Conservation (phyloP, 1,140 invertebrate species). For the Brachystomella parvula region DNA sequence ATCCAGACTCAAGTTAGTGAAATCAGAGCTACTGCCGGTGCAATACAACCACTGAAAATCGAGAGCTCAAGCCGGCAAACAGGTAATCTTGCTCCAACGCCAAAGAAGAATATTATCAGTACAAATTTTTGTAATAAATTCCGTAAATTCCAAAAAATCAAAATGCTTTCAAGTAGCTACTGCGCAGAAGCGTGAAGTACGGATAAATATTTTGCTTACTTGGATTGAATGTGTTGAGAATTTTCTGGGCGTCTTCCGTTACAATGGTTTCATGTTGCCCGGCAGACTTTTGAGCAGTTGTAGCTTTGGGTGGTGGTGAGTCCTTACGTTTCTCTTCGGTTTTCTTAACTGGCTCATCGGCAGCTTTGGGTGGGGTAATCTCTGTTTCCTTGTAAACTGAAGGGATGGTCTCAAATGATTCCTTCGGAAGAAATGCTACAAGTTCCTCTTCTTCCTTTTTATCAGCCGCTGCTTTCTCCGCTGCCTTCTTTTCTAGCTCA, state of each 20-base stretch:
- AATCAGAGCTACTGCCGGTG: too few relatives aligned
- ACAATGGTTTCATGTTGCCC: conserved; percentile 10
- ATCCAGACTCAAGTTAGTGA: too few relatives aligned
- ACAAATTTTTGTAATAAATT: too few relatives aligned
- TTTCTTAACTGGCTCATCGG: not conserved
- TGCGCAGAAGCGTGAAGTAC: too few relatives aligned
- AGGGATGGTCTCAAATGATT: conserved; percentile 9
- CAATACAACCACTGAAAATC: too few relatives aligned
- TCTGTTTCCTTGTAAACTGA: not conserved
- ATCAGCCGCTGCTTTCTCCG: not conserved
- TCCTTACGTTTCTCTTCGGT: not conserved
- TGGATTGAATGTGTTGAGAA: conserved; percentile 36
- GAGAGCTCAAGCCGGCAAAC: too few relatives aligned
- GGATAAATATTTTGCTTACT: conserved; percentile 32
- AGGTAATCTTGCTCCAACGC: too few relatives aligned
- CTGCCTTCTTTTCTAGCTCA: not conserved
- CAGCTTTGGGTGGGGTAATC: not conserved
- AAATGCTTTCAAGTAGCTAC: too few relatives aligned
- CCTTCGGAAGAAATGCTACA: conserved; percentile 5
- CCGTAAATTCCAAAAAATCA: too few relatives aligned
- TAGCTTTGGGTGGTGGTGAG: not conserved
- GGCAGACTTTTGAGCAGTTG: not conserved
- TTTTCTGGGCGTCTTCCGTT: conserved; percentile 26
- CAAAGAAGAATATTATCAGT: too few relatives aligned
- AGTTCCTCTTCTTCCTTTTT: not conserved